Evolutionary conservation across 2,888 invertebrate genomes (phyloP).

Genomic region (Caenorhabditis wallacei): DNA sequence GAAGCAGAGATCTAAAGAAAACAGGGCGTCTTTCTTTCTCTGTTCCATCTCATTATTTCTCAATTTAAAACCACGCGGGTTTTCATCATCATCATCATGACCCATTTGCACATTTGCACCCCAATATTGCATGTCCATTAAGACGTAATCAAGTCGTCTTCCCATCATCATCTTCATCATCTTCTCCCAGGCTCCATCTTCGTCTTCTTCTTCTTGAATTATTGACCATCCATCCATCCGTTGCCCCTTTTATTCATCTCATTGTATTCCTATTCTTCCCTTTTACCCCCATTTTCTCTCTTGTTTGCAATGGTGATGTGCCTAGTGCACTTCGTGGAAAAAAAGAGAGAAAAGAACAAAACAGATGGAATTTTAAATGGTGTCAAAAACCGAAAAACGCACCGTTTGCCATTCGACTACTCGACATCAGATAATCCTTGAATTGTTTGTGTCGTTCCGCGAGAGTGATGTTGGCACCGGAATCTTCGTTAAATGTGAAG

Average conservation of each 20-base stretch:
- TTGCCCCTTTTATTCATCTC: background rate
- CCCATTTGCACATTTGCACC: conserved; percentile 16
- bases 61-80: background rate
- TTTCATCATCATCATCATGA: conserved; percentile 3
- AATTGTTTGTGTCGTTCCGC: conserved; percentile 47
- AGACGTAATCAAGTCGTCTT: conserved; percentile 14
- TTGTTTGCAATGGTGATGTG: background rate
- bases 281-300: conserved; percentile 11
- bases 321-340: background rate
- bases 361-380: background rate
- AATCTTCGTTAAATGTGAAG: conserved; percentile 76
- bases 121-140: conserved; percentile 35
- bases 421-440: conserved; percentile 41
- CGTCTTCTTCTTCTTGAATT: conserved; percentile 25
- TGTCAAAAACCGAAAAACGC: conserved; percentile 27
- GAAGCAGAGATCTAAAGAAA: conserved; percentile 42
- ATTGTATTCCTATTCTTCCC: background rate
- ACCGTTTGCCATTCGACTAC: conserved; percentile 71
- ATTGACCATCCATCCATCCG: conserved; percentile 20
- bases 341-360: too few species aligned
- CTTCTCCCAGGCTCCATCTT: conserved; percentile 4
- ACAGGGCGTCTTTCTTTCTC: conserved; percentile 18
- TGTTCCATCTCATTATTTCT: conserved; percentile 2
- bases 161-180: conserved; percentile 22
- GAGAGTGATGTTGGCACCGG: conserved; percentile 17